phyloP scores from a whole-genome alignment of 2,888 invertebrate genomes.

The Malacosoma neustria region DNA sequence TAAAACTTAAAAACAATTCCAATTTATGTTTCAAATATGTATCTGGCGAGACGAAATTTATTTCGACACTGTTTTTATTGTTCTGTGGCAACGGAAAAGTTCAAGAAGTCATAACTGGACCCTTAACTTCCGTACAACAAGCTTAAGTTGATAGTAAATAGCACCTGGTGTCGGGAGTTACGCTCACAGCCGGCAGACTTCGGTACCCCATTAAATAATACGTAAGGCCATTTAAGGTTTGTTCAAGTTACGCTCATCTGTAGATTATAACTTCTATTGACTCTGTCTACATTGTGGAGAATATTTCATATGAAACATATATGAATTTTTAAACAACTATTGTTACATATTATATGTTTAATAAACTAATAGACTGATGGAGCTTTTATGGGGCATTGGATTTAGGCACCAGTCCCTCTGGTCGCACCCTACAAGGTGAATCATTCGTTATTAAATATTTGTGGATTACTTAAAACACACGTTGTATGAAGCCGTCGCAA shows the following conservation, averaged over 20 bases:
- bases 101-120: slow-evolving; percentile 3
- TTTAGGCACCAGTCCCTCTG: no score
- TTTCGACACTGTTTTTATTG: slow-evolving; percentile 4
- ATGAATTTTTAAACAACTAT: no score
- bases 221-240: background rate
- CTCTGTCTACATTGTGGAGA: no score
- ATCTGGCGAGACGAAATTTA: background rate
- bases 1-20: background rate
- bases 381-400: no score
- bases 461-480: no score
- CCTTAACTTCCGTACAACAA: background rate
- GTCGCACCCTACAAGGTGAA: no score
- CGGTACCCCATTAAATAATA: background rate
- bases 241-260: background rate
- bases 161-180: slow-evolving; percentile 4
- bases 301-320: no score
- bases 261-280: background rate
- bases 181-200: background rate
- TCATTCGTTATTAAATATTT: no score
- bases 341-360: no score
- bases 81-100: slow-evolving; percentile 1
- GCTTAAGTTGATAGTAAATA: slow-evolving; percentile 2
- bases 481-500: no score
- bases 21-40: background rate
- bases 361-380: no score